phyloP scores from a whole-genome alignment of 2,113 vertebrate species.

The Nannobrachium achirus region DNA sequence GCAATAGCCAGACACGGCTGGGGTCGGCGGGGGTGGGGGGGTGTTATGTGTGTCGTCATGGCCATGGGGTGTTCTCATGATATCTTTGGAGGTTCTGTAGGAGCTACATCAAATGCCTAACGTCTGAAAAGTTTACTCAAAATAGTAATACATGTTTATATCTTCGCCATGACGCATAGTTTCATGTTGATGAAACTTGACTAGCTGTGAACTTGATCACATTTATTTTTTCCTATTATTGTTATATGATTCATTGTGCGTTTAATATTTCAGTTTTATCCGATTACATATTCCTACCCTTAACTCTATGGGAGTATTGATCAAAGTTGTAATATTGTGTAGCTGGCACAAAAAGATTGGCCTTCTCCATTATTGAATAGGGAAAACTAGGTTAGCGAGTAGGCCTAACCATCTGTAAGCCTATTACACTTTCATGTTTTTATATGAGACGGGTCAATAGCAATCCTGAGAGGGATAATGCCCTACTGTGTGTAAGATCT shows the following conservation, averaged over 20 bases:
- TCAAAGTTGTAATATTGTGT: too few relatives aligned
- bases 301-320: too few relatives aligned
- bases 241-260: neutral
- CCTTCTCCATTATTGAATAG: too few relatives aligned
- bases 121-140: neutral
- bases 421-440: neutral
- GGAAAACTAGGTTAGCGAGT: neutral
- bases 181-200: constrained; percentile 4
- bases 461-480: neutral
- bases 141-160: neutral
- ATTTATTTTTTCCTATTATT: neutral
- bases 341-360: too few relatives aligned
- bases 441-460: neutral
- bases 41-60: too few relatives aligned
- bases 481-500: neutral
- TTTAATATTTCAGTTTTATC: too few relatives aligned
- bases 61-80: neutral
- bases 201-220: neutral
- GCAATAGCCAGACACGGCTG: too few relatives aligned
- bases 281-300: too few relatives aligned
- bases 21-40: too few relatives aligned
- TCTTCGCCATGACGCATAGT: neutral
- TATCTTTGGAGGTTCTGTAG: neutral
- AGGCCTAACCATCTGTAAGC: neutral
- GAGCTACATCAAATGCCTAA: neutral